Base-by-base conservation (phyloP, 2,113 vertebrate genomes). In the Porphyrio hochstetteri region DNA sequence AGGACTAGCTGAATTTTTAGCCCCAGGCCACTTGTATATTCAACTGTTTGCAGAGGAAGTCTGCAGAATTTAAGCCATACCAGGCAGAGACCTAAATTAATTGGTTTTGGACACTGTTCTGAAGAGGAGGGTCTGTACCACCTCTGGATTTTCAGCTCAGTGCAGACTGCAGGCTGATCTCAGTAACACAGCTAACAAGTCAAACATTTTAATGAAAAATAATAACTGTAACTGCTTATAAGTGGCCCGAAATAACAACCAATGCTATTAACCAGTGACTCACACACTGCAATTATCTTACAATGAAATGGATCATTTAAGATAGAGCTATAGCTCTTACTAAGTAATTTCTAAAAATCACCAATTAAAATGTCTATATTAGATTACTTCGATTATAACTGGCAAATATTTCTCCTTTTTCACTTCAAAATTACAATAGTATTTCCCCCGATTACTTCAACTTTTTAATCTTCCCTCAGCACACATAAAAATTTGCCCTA, bases 191-290 rank as follows among this genome's bases (percentile, higher is more conserved):
- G 14, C 12, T 40, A 86, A 6, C 11, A 91, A 80, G n/a, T 19
- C 50, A 92, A 89, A 61, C 18, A 44, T 38, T 84, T 94, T 74
- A 63, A 80, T 82, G 76, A 90, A 90, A 95, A 95, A 42, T 76
- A 80, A 19, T 36, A 86, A 63, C 38, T 67, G 10, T 21, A 77
- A 71, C 13, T 63, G 20, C 18, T 65, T 48, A 46, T 55, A 90
- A 93, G n/a, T 59, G 36, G 14, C 11, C 50, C 0, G 0, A 92
- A 94, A 82, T 76, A 91, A 63, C n/a, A 92, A 23, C 6, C 17
- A 71, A 29, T 57, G 35, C 69, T 44, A 72, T 74, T 72, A 85
- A 77, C n/a, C 18, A 46, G 11, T 87, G 50, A 91, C 21, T 82
- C 24, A 84, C 16, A 31, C 11, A 23, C 21, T 61, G 14, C 23